Percentiles rank a stretch among this genome's conserved stretches.
Evolutionary conservation across 2,888 invertebrate species (phyloP).

Genomic region (Drosophila melanocephala): DNA sequence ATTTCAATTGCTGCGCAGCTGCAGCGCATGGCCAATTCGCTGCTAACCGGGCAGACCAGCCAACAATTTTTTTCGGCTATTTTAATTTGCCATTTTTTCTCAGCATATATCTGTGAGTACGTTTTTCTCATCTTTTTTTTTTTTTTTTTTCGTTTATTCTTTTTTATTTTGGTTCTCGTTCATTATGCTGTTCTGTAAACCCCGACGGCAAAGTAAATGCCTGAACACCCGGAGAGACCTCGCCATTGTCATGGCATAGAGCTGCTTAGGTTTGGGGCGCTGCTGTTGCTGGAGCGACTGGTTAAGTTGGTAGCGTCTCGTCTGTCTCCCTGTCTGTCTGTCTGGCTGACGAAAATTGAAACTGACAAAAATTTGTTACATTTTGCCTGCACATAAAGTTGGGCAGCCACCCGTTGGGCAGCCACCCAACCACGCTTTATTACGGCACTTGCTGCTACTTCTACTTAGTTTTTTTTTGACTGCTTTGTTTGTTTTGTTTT

Average conservation of each 20-base stretch:
- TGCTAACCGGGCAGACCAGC: slow-evolving; percentile 37
- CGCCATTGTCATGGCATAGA: slow-evolving; percentile 71
- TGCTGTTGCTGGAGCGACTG: slow-evolving; percentile 29
- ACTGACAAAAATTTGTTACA: slow-evolving; percentile 82
- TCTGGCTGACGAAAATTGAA: slow-evolving; percentile 78
- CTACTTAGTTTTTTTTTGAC: slow-evolving; percentile 44
- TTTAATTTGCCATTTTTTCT: slow-evolving; percentile 80
- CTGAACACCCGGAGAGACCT: slow-evolving; percentile 66
- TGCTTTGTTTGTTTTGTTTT: slow-evolving; percentile 77
- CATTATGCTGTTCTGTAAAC: slow-evolving; percentile 76
- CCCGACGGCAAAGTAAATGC: slow-evolving; percentile 83
- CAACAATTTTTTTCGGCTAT: slow-evolving; percentile 72
- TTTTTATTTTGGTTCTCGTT: slow-evolving; percentile 64
- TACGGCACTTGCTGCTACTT: slow-evolving; percentile 62
- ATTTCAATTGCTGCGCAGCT: slow-evolving; percentile 69
- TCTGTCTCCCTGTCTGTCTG: slow-evolving; percentile 7
- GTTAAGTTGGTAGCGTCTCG: slow-evolving; percentile 45
- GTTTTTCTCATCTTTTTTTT: slow-evolving; percentile 22
- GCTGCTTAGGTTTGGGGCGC: slow-evolving; percentile 8
- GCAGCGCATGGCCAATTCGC: slow-evolving; percentile 60
- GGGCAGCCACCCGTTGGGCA: slow-evolving; percentile 30
- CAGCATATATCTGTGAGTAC: slow-evolving; percentile 70
- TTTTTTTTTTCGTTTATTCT: slow-evolving; percentile 28
- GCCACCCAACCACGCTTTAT: slow-evolving; percentile 61
- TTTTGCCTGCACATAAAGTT: slow-evolving; percentile 71